phyloP scores from a whole-genome alignment of 92 coral and sea anemone genomes.

The Actinostola sp. region DNA sequence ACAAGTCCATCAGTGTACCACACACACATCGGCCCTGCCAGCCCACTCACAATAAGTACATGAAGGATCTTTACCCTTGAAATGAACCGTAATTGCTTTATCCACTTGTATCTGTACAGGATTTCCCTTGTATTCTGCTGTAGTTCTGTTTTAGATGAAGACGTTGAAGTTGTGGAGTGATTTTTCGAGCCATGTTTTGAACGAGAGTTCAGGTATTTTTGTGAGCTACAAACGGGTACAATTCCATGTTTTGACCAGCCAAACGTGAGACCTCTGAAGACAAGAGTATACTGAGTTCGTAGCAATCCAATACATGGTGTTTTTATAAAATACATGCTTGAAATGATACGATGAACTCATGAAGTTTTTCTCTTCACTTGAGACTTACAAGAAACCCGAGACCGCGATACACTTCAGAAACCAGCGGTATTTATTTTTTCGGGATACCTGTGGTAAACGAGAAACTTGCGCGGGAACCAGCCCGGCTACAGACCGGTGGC shows the following conservation, averaged over 20 bases:
- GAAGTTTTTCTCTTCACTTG: too few species aligned
- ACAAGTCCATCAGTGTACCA: conserved; percentile 68
- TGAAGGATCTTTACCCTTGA: conserved; percentile 79
- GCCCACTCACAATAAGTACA: conserved; percentile 58
- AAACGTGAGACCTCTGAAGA: background rate
- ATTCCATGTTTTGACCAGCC: background rate
- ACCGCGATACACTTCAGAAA: background rate
- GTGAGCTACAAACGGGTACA: background rate
- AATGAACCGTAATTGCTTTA: conserved; percentile 70
- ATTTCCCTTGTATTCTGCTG: conserved; percentile 20
- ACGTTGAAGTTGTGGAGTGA: conserved; percentile 10
- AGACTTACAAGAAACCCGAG: background rate
- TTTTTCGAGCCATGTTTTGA: background rate
- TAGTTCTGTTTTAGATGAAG: background rate
- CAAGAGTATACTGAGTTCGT: background rate
- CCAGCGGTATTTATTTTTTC: background rate
- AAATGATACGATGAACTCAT: too few species aligned
- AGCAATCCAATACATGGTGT: background rate
- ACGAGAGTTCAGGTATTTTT: background rate
- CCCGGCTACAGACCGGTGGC: background rate
- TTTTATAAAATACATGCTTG: background rate
- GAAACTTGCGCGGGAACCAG: background rate
- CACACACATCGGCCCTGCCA: conserved; percentile 70
- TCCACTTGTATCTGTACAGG: conserved; percentile 78
- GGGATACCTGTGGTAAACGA: conserved; percentile 1